phyloP scores from a whole-genome alignment of 2,888 invertebrate genomes.

The Melipona beecheii region DNA sequence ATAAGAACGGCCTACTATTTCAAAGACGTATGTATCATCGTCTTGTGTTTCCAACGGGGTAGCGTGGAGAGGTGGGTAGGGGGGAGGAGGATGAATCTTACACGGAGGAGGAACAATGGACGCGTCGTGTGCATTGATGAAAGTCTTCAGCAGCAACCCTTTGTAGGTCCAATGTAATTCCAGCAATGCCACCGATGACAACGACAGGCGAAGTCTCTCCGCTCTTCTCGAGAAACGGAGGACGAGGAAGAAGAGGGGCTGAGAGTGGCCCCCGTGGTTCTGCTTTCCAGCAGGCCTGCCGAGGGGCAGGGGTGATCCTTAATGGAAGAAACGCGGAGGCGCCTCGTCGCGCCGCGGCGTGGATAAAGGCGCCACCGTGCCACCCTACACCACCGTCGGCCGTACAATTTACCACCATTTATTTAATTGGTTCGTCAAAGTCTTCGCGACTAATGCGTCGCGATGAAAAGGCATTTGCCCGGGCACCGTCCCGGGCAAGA shows the following conservation, averaged over 20 bases:
- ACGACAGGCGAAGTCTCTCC: conserved; percentile 43
- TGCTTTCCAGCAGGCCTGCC: conserved; percentile 41
- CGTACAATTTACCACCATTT: conserved; percentile 75
- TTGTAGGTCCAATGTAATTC: conserved; percentile 75
- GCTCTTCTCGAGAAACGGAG: conserved; percentile 4
- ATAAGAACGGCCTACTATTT: conserved; percentile 11
- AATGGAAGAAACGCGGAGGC: conserved; percentile 73
- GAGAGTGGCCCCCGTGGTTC: conserved; percentile 53
- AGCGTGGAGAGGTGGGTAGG: background rate
- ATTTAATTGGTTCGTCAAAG: conserved; percentile 75
- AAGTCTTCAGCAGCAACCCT: conserved; percentile 73
- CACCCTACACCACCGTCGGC: conserved; percentile 29
- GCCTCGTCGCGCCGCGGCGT: background rate
- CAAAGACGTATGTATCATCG: conserved; percentile 25
- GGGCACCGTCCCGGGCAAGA: background rate
- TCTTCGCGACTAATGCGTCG: conserved; percentile 55
- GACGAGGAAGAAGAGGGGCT: conserved; percentile 47
- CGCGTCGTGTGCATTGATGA: conserved; percentile 69
- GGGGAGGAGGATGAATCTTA: conserved; percentile 57
- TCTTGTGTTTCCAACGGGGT: conserved; percentile 26
- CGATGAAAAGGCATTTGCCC: conserved; percentile 63
- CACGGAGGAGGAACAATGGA: conserved; percentile 57
- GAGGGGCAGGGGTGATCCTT: conserved; percentile 40
- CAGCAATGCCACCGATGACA: conserved; percentile 64
- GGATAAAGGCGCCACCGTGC: conserved; percentile 60